A percentile compares a stretch with the other conserved stretches of the same genome.
These are phyloP conservation scores for Reinhardtius hippoglossoides DNA, from an alignment of 2,113 vertebrate species.

Conservation along the genomic window DNA sequence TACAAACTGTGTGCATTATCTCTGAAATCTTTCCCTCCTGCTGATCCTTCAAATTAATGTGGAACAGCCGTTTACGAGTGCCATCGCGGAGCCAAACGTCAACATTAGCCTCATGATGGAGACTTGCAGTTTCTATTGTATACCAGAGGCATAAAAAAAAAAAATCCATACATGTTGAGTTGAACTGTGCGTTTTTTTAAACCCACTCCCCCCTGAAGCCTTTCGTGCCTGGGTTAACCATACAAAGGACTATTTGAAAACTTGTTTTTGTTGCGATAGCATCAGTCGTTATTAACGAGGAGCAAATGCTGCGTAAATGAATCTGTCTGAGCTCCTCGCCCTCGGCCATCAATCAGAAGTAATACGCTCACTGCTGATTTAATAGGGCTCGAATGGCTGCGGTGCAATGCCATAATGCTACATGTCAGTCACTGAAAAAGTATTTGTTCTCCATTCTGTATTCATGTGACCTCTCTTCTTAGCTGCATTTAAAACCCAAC, in stretches of 20 bases:
- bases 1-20: conserved; percentile 38
- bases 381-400: conserved; percentile 48
- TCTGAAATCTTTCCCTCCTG: conserved; percentile 64
- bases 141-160: conserved; percentile 24
- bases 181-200: conserved; percentile 28
- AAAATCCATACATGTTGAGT: conserved; percentile 47
- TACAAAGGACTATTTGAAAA: conserved; percentile 42
- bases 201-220: conserved; percentile 21
- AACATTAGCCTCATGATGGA: conserved; percentile 45
- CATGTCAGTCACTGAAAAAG: conserved; percentile 36
- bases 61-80: conserved; percentile 64
- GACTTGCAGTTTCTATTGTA: conserved; percentile 8
- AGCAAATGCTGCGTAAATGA: conserved; percentile 64
- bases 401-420: conserved; percentile 8
- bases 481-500: conserved; percentile 21
- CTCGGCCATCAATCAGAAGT: conserved; percentile 57
- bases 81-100: conserved; percentile 40
- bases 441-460: conserved; percentile 4
- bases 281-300: conserved; percentile 65
- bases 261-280: conserved; percentile 55
- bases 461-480: conserved; percentile 15
- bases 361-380: conserved; percentile 51
- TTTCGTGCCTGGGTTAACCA: conserved; percentile 23
- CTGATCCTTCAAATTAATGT: conserved; percentile 61
- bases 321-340: conserved; percentile 58